phyloP scores from a whole-genome alignment of 2,888 invertebrate species.

The Tridacna gigas region DNA sequence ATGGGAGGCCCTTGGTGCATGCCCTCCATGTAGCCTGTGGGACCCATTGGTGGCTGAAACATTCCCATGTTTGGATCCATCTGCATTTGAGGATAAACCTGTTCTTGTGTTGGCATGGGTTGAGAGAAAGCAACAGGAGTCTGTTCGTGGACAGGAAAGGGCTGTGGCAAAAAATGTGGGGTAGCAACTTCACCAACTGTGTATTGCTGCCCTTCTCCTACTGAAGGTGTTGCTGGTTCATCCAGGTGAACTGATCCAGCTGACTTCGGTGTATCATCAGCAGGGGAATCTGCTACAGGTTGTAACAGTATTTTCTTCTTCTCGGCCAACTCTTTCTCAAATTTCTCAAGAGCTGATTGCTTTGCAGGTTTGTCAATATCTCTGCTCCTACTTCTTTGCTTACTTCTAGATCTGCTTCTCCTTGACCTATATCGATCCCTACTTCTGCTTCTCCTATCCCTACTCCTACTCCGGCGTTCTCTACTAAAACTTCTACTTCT shows the following conservation, averaged over 20 bases:
- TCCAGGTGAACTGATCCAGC: constrained; percentile 13
- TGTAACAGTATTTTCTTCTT: constrained; percentile 55
- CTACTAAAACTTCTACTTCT: constrained; percentile 34
- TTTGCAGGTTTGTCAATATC: constrained; percentile 46
- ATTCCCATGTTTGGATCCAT: constrained; percentile 51
- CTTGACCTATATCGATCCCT: constrained; percentile 33
- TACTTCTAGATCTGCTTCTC: constrained; percentile 36
- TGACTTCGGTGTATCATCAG: constrained; percentile 28
- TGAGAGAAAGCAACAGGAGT: background rate
- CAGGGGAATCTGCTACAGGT: constrained; percentile 35
- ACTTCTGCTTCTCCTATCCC: constrained; percentile 46
- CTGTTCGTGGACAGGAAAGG: constrained; percentile 52
- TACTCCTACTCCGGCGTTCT: constrained; percentile 33
- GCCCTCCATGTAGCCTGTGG: constrained; percentile 29
- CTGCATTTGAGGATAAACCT: constrained; percentile 39
- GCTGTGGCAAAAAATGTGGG: constrained; percentile 56
- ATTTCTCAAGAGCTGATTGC: constrained; percentile 60
- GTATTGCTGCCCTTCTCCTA: constrained; percentile 27
- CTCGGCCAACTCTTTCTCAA: constrained; percentile 64
- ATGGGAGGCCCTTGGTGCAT: constrained; percentile 35
- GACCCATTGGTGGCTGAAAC: constrained; percentile 38
- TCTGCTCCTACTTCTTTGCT: constrained; percentile 34
- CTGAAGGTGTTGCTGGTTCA: constrained; percentile 20
- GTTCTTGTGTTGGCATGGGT: constrained; percentile 1
- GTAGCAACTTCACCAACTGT: background rate